Evolutionary conservation across 2,888 invertebrate genomes (phyloP), one percentile per base, ranked within the genome.

Genomic region (Drosophila diplacantha): DNA sequence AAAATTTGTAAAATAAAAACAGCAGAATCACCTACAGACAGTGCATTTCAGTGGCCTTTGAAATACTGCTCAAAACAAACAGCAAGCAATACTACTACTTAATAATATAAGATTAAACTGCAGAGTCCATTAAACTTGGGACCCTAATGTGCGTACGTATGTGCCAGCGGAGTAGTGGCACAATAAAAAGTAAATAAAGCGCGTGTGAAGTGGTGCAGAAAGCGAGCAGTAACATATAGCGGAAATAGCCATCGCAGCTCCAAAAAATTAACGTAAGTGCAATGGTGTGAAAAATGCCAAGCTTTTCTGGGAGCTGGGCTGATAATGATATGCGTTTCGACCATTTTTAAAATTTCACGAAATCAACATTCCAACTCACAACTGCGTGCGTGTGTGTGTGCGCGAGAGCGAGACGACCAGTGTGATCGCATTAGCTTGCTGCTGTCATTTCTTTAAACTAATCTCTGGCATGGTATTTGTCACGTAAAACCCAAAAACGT

Each of bases 351-450:
- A 84, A 78, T 83, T 79, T 83, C 74, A 82, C 68, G 69, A 79
- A 79, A 82, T 82, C 80, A 69, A 79, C 84, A 79, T 79, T 79
- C 84, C 78, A 83, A 83, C 78, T 83, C 77, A 66, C 77, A 73
- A 66, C 56, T 73, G 78, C 66, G 54, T 65, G 66, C 58, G 64
- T 49, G 44, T 49, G 57, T 53, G 57, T 53, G 63, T 44, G 60
- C 20, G 68, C 51, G 47, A 52, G 64, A 78, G 73, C 52, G 84
- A 66, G 84, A 81, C 71, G 58, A 78, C 82, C 41, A 76, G 38
- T 69, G 69, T 58, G 62, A 52, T 60, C 60, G 50, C 69, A 79
- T 71, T 79, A 69, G 69, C 77, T 46, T 46, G 44, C 44, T 46
- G 81, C 82, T 81, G 84, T 73, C 78, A 81, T 79, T 83, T 69